Conservation (phyloP, 2,888 invertebrate genomes). For the Melinaea menophilus region DNA sequence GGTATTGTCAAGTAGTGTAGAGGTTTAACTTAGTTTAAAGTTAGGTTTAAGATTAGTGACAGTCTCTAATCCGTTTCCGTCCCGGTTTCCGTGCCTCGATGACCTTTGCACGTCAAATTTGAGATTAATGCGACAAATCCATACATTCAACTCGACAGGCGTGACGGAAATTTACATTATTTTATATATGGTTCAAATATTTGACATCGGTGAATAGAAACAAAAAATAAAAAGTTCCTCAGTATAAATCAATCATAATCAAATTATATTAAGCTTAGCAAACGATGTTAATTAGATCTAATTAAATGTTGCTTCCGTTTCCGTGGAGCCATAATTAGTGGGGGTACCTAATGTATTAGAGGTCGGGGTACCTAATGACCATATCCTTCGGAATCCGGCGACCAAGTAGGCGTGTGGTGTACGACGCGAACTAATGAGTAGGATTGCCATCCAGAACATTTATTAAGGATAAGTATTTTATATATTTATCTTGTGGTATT, state of each 20-base stretch:
- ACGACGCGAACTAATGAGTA: slow-evolving; percentile 22
- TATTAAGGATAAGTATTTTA: slow-evolving; percentile 10
- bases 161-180: not conserved
- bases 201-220: no score
- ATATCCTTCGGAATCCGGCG: slow-evolving; percentile 23
- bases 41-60: no score
- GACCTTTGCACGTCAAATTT: not conserved
- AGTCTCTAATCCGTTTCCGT: no score
- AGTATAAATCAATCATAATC: not conserved
- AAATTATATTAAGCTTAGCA: not conserved
- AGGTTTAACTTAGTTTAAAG: no score
- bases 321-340: not conserved
- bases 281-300: not conserved
- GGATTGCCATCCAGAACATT: slow-evolving; percentile 8
- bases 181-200: no score
- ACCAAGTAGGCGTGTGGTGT: slow-evolving; percentile 20
- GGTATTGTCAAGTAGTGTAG: no score
- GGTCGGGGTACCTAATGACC: slow-evolving; percentile 19
- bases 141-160: not conserved
- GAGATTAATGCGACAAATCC: not conserved
- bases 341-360: not conserved
- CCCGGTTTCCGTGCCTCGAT: no score
- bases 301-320: not conserved
- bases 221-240: no score
- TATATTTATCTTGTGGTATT: not conserved